Evolutionary conservation across 2,888 invertebrate genomes (phyloP).

Genomic region (Nomada fucata): DNA sequence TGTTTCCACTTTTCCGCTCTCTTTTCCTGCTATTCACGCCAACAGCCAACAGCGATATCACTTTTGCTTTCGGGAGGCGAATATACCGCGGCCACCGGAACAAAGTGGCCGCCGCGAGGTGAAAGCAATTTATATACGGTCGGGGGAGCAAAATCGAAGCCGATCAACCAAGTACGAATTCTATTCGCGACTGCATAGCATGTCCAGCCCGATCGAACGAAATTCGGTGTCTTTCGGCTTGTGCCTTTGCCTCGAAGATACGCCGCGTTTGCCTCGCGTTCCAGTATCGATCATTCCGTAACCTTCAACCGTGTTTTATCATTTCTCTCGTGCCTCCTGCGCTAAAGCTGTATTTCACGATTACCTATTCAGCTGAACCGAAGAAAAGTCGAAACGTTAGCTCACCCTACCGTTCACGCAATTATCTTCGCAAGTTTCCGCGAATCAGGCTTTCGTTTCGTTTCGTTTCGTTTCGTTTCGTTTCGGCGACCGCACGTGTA

Average conservation of each 20-base stretch:
- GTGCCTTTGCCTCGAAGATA: not conserved
- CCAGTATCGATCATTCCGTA: conserved; percentile 33
- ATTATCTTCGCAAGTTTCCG: conserved; percentile 56
- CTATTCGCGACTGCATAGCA: conserved; percentile 62
- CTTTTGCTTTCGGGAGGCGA: conserved; percentile 22
- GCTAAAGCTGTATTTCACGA: too few species aligned
- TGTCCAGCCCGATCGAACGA: conserved; percentile 70
- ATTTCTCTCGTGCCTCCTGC: too few species aligned
- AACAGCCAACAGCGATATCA: not conserved
- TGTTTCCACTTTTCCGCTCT: not conserved
- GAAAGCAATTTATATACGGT: conserved; percentile 28
- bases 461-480: conserved; percentile 26
- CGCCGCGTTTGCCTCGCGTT: conserved; percentile 46
- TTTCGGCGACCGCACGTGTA: conserved; percentile 47
- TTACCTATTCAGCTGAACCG: conserved; percentile 48
- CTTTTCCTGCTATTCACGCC: not conserved
- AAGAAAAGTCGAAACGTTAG: conserved; percentile 59
- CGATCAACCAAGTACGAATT: conserved; percentile 62
- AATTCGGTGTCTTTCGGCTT: conserved; percentile 69
- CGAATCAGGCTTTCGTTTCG: conserved; percentile 10
- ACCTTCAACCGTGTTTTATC: not conserved
- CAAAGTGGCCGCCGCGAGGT: conserved; percentile 39
- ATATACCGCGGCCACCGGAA: conserved; percentile 28
- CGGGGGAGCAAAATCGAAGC: conserved; percentile 30
- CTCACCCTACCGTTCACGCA: conserved; percentile 32